These are phyloP conservation scores for Silurus lanzhouensis DNA, from an alignment of 2,797 vertebrate genomes.

Conservation along the genomic window DNA sequence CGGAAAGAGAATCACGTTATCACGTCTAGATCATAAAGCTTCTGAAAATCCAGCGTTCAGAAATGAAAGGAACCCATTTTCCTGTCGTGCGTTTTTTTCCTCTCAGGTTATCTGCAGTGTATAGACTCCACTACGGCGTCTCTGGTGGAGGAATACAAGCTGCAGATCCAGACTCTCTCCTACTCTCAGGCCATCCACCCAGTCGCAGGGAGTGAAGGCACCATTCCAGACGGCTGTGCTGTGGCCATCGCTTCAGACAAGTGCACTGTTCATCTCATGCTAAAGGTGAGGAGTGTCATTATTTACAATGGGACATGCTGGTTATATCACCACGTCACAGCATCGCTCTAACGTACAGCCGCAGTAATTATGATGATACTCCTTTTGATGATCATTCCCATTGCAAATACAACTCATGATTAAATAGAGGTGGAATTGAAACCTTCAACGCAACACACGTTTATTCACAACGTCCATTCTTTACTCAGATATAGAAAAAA, in stretches of 20 bases:
- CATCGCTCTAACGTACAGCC: not conserved
- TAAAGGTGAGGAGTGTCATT: slow-evolving; percentile 75
- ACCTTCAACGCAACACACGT: no score
- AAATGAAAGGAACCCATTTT: not conserved
- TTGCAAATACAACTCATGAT: no score
- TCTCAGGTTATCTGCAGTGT: slow-evolving; percentile 81
- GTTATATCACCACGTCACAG: not conserved
- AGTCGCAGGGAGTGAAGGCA: slow-evolving; percentile 66
- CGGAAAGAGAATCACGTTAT: not conserved
- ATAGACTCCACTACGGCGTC: slow-evolving; percentile 71
- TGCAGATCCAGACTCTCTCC: slow-evolving; percentile 84
- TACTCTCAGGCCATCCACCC: slow-evolving; percentile 79
- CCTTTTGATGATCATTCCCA: no score
- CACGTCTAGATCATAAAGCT: no score
- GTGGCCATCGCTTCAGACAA: slow-evolving; percentile 88
- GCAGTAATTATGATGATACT: no score
- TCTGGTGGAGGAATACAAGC: slow-evolving; percentile 73
- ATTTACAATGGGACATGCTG: not conserved
- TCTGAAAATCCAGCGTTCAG: not conserved
- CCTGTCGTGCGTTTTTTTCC: no score
- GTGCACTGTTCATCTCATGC: slow-evolving; percentile 87
- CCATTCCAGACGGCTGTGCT: slow-evolving; percentile 81
- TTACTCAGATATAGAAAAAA: no score
- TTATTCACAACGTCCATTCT: no score
- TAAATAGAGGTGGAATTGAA: no score